phyloP scores from a whole-genome alignment of 1,140 invertebrate genomes.

The Lutraria rhynchaena region DNA sequence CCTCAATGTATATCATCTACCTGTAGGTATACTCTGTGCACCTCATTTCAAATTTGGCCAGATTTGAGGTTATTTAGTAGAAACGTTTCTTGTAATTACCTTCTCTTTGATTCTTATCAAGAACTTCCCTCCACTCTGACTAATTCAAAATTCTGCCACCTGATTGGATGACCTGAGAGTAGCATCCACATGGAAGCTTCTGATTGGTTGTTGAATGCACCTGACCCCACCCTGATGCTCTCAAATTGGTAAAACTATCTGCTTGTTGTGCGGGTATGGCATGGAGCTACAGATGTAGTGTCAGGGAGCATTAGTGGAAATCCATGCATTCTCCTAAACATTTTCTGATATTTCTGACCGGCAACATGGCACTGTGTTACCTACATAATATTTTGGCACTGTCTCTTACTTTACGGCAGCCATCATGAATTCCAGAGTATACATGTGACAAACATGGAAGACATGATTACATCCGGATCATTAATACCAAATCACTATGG shows the following conservation, averaged over 20 bases:
- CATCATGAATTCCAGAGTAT: conserved; percentile 59
- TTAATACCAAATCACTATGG: conserved; percentile 39
- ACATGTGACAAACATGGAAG: conserved; percentile 54
- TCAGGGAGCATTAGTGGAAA: conserved; percentile 73
- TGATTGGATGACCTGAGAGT: conserved; percentile 67
- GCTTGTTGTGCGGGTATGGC: conserved; percentile 57
- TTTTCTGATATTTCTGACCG: conserved; percentile 48
- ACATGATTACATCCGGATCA: conserved; percentile 39
- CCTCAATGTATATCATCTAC: conserved; percentile 4
- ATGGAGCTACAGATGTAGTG: conserved; percentile 64
- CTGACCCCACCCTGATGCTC: conserved; percentile 63
- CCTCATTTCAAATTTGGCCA: conserved; percentile 29
- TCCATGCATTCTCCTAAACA: conserved; percentile 57
- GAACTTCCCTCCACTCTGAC: conserved; percentile 60
- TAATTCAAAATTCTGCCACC: conserved; percentile 56
- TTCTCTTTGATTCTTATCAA: conserved; percentile 47
- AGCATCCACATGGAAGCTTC: conserved; percentile 54
- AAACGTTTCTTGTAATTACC: conserved; percentile 48
- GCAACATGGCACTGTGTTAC: conserved; percentile 46
- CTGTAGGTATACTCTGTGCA: conserved; percentile 2
- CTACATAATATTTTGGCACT: conserved; percentile 55
- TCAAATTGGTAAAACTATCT: conserved; percentile 80
- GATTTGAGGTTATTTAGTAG: conserved; percentile 51
- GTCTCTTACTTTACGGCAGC: conserved; percentile 40
- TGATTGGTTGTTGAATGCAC: conserved; percentile 66